Evolutionary conservation across 1,140 invertebrate genomes (phyloP).

Genomic region (Choristoneura fumiferana): DNA sequence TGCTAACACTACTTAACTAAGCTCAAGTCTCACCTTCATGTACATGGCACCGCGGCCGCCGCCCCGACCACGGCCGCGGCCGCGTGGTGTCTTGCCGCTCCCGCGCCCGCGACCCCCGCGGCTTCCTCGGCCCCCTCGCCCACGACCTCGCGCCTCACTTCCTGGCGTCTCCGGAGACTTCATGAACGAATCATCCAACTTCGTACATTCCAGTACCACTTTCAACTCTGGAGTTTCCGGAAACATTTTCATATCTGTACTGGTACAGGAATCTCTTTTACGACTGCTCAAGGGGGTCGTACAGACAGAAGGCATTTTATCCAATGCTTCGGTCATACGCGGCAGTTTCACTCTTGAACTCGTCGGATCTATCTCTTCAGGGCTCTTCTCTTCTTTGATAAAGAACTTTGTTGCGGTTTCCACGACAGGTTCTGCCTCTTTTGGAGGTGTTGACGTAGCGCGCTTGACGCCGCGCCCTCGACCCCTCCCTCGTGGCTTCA

Average conservation of each 20-base stretch:
- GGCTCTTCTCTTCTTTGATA: constrained; percentile 34
- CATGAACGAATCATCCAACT: constrained; percentile 46
- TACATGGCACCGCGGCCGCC: constrained; percentile 66
- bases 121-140: constrained; percentile 43
- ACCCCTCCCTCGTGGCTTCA: constrained; percentile 66
- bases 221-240: constrained; percentile 44
- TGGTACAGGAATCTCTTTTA: constrained; percentile 38
- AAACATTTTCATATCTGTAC: constrained; percentile 38
- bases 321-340: constrained; percentile 66
- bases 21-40: constrained; percentile 70
- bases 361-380: constrained; percentile 55
- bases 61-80: constrained; percentile 51
- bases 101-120: constrained; percentile 43
- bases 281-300: constrained; percentile 59
- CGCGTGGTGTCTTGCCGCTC: constrained; percentile 28
- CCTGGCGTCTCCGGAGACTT: constrained; percentile 51
- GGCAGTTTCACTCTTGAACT: constrained; percentile 67
- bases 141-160: constrained; percentile 36
- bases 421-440: constrained; percentile 25
- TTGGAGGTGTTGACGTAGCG: constrained; percentile 26
- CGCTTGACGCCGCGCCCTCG: constrained; percentile 49
- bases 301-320: constrained; percentile 59
- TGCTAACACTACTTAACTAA: no score
- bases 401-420: constrained; percentile 43
- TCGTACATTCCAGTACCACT: constrained; percentile 43